A percentile compares a stretch with the other conserved stretches of the same genome.
phyloP scores from a whole-genome alignment of 2,113 vertebrate species.

The Tricholaema leucomelas region DNA sequence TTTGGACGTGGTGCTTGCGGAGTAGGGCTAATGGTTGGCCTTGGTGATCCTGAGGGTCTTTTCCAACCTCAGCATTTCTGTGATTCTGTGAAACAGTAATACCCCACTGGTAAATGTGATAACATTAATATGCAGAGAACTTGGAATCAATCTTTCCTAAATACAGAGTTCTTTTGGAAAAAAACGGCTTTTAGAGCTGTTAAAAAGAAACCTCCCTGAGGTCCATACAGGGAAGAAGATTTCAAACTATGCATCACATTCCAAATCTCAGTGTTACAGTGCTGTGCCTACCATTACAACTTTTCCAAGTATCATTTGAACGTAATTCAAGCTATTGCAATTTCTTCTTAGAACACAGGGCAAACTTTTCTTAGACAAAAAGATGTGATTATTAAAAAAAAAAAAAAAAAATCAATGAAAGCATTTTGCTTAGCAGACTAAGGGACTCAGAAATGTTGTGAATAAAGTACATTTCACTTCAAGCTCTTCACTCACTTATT shows the following conservation, averaged over 20 bases:
- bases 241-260: background rate
- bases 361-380: background rate
- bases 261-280: background rate
- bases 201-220: background rate
- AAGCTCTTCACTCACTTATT: background rate
- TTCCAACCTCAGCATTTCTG: too few species aligned
- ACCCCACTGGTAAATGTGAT: slow-evolving; percentile 40
- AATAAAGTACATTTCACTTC: background rate
- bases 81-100: slow-evolving; percentile 20
- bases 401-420: background rate
- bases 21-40: too few species aligned
- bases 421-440: background rate
- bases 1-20: too few species aligned
- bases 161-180: background rate
- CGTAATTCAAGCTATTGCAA: background rate
- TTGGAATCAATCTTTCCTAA: background rate
- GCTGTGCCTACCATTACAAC: background rate
- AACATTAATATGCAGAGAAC: background rate
- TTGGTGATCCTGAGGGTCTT: too few species aligned
- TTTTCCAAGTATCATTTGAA: background rate
- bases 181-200: background rate
- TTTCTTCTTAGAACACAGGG: background rate
- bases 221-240: background rate
- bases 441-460: background rate
- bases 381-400: rapidly evolving